Percentiles rank a stretch among this genome's conserved stretches.
Evolutionary conservation across 92 coral and sea anemone genomes (phyloP).

Genomic region (Scolanthus callimorphus): DNA sequence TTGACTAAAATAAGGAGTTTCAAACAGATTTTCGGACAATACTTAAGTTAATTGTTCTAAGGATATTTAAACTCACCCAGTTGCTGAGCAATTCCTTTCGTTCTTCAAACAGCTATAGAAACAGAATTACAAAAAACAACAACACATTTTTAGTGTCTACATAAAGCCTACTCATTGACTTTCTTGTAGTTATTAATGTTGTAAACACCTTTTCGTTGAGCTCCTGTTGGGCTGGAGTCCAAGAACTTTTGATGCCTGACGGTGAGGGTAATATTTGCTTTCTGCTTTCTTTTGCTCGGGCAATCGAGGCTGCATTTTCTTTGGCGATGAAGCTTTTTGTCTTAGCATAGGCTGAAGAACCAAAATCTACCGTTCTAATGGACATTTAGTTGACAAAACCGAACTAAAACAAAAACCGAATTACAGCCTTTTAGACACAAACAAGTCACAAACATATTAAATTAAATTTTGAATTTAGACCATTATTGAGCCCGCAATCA

Average conservation of each 20-base stretch:
- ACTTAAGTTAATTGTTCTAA: too few relatives aligned
- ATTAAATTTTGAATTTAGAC: too few relatives aligned
- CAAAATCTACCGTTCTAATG: conserved; percentile 65
- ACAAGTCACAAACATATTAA: too few relatives aligned
- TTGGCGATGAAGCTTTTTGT: conserved; percentile 83
- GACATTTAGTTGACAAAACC: conserved; percentile 34
- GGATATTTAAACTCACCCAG: conserved; percentile 63
- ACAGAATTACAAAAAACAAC: background rate
- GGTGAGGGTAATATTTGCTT: conserved; percentile 37
- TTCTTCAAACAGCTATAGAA: conserved; percentile 78
- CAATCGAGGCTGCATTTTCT: conserved; percentile 62
- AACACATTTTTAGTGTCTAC: background rate
- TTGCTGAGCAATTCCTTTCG: conserved; percentile 88
- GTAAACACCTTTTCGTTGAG: conserved; percentile 73
- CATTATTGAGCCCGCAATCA: too few relatives aligned
- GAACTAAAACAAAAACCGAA: background rate
- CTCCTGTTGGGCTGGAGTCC: conserved; percentile 85
- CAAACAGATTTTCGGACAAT: too few relatives aligned
- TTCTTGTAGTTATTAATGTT: background rate
- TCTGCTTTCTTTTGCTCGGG: conserved; percentile 70
- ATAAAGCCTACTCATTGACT: too few relatives aligned
- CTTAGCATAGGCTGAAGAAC: conserved; percentile 79
- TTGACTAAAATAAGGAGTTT: too few relatives aligned
- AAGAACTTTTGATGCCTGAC: conserved; percentile 75
- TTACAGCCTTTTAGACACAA: too few relatives aligned